phyloP scores from a whole-genome alignment of 2,113 vertebrate species.

The Gobio gobio region DNA sequence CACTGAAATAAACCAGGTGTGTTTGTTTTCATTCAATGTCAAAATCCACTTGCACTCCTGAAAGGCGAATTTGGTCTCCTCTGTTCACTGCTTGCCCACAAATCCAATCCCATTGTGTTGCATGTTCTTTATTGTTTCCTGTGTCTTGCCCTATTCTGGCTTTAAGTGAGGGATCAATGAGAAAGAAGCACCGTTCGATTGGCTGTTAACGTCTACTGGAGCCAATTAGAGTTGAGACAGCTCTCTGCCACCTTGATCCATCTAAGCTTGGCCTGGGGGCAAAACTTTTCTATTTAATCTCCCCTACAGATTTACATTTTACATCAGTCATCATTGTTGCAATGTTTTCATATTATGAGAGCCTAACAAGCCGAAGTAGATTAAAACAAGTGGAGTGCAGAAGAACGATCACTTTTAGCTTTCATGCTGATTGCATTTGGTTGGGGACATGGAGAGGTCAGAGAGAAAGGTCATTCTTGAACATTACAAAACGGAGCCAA shows the following conservation, averaged over 20 bases:
- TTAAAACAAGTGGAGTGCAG: slow-evolving; percentile 35
- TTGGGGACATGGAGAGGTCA: neutral
- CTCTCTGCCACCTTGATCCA: slow-evolving; percentile 60
- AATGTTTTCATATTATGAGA: slow-evolving; percentile 28
- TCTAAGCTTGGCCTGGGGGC: slow-evolving; percentile 68
- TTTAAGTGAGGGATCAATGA: slow-evolving; percentile 72
- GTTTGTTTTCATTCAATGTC: slow-evolving; percentile 33
- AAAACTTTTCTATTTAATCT: slow-evolving; percentile 72
- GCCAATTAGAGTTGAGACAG: slow-evolving; percentile 76
- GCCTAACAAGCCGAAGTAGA: slow-evolving; percentile 34
- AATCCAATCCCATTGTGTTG: slow-evolving; percentile 46
- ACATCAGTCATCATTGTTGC: slow-evolving; percentile 62
- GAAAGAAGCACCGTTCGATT: slow-evolving; percentile 63
- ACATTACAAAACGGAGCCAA: neutral
- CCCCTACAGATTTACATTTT: slow-evolving; percentile 72
- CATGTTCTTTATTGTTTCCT: slow-evolving; percentile 68
- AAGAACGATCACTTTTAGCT: slow-evolving; percentile 16
- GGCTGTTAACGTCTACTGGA: slow-evolving; percentile 63
- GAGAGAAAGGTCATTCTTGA: slow-evolving; percentile 24
- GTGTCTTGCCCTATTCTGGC: slow-evolving; percentile 64
- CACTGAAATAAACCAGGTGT: slow-evolving; percentile 30
- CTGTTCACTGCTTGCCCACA: neutral
- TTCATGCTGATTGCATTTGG: slow-evolving; percentile 31
- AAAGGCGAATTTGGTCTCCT: neutral
- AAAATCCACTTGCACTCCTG: slow-evolving; percentile 17